These are phyloP conservation scores for Hylaeus volcanicus DNA, from an alignment of 1,140 invertebrate genomes.

Conservation along the genomic window DNA sequence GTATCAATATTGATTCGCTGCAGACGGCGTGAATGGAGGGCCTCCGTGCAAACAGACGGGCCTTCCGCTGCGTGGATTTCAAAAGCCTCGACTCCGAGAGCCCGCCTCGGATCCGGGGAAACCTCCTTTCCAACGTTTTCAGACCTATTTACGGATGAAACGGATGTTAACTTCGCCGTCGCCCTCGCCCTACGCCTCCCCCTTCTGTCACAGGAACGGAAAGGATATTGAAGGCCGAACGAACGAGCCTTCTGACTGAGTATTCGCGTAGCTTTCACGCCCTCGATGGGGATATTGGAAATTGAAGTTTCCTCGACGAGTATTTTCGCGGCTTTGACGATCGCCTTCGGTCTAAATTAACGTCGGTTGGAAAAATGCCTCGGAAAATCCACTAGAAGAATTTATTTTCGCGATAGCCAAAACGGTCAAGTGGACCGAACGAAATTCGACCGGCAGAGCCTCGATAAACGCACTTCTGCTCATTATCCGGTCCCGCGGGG, in stretches of 20 bases:
- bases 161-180: constrained; percentile 49
- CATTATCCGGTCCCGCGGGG: too few relatives aligned
- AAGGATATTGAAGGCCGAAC: constrained; percentile 33
- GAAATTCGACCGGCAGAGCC: neutral
- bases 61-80: constrained; percentile 48
- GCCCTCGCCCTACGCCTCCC: neutral
- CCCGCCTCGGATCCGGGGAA: neutral
- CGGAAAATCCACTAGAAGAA: too few relatives aligned
- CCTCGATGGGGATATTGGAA: constrained; percentile 27
- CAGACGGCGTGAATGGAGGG: constrained; percentile 57
- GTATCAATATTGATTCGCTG: constrained; percentile 68
- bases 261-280: neutral
- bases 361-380: too few relatives aligned
- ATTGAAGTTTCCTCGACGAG: neutral
- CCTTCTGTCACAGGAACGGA: constrained; percentile 4
- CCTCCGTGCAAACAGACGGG: constrained; percentile 54
- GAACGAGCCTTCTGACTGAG: constrained; percentile 28
- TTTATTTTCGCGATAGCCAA: too few relatives aligned
- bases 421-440: neutral
- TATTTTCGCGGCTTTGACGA: neutral
- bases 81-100: constrained; percentile 31
- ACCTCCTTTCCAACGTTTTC: constrained; percentile 40
- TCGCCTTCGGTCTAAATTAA: too few relatives aligned
- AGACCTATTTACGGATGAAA: constrained; percentile 52
- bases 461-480: too few relatives aligned